These are phyloP conservation scores for Leptoclinus maculatus DNA, from an alignment of 2,797 vertebrate genomes.

Conservation along the genomic window DNA sequence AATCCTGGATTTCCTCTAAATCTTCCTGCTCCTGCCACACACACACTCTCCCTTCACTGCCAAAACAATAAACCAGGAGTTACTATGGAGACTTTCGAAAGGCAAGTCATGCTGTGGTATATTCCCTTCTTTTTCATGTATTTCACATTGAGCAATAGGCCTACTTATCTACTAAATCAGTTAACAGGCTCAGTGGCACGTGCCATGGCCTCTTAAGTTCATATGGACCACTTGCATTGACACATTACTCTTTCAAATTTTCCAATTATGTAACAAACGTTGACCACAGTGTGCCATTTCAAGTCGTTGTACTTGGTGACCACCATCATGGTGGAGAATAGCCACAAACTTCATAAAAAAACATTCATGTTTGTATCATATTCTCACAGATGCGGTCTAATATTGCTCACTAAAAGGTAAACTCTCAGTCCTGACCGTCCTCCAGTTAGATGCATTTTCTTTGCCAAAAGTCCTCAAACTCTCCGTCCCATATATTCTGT, in stretches of 20 bases:
- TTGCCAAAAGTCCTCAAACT: not conserved
- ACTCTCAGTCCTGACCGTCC: not conserved
- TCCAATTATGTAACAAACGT: too few species aligned
- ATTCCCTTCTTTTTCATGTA: not conserved
- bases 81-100: not conserved
- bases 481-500: not conserved
- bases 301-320: not conserved
- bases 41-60: not conserved
- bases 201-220: slow-evolving; percentile 24
- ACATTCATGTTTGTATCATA: not conserved
- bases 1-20: slow-evolving; percentile 79
- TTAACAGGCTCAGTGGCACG: slow-evolving; percentile 47
- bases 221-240: not conserved
- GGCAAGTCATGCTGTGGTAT: not conserved
- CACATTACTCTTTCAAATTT: not conserved
- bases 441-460: not conserved
- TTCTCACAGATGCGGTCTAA: not conserved
- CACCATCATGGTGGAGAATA: not conserved
- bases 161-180: slow-evolving; percentile 44
- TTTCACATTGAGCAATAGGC: not conserved
- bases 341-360: not conserved
- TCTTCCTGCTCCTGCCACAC: slow-evolving; percentile 39
- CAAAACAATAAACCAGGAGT: slow-evolving; percentile 6
- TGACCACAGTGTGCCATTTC: not conserved
- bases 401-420: not conserved